Evolutionary conservation across 2,888 invertebrate genomes (phyloP).

Genomic region (Ichneumoninae sp.): DNA sequence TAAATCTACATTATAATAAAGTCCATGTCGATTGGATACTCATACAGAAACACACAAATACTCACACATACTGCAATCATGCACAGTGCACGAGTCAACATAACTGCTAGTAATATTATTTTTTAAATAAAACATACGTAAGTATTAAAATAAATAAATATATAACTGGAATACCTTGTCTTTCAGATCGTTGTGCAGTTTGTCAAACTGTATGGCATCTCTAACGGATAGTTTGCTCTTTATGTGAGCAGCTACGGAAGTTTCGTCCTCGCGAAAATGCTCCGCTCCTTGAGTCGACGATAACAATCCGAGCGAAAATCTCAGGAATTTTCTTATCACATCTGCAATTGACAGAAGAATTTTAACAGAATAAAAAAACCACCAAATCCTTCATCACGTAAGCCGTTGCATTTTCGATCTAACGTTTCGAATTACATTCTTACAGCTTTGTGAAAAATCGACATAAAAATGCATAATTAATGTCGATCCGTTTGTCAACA

Average conservation of each 20-base stretch:
- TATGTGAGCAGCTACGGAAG: constrained; percentile 77
- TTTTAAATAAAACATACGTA: neutral
- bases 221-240: constrained; percentile 78
- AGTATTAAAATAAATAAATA: neutral
- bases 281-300: constrained; percentile 80
- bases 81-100: too few species aligned
- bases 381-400: neutral
- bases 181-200: constrained; percentile 80
- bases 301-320: constrained; percentile 79
- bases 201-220: constrained; percentile 80
- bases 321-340: constrained; percentile 76
- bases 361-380: neutral
- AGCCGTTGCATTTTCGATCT: neutral
- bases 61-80: too few species aligned
- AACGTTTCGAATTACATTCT: neutral
- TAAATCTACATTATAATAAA: too few species aligned
- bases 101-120: neutral
- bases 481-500: neutral
- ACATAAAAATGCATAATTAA: too few species aligned
- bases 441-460: too few species aligned
- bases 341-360: constrained; percentile 71
- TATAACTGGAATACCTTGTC: constrained; percentile 75
- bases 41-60: too few species aligned
- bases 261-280: constrained; percentile 79
- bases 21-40: too few species aligned